Base-by-base conservation (phyloP, 2,113 vertebrate genomes). In the Myrmecophaga tridactyla region DNA sequence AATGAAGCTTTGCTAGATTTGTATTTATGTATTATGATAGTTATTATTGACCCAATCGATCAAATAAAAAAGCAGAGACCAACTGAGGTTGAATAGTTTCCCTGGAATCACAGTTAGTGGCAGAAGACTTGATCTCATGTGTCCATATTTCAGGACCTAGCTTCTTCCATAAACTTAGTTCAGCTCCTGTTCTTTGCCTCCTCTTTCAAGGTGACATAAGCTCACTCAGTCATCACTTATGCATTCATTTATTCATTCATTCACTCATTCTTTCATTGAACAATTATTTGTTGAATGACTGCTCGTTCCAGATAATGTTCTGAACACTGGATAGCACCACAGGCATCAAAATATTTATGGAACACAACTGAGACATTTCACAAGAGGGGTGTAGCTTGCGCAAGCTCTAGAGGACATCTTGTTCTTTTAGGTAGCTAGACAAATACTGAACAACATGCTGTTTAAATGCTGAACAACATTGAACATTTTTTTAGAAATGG, bases 1-100 rank as follows among this genome's bases (percentile, higher is more conserved):
- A 72, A 98, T 98, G 98, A 99, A 98, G 98, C 98, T 60, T 78
- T 90, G 95, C 99, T 99, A 98, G 98, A 99, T 99, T 98, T 98
- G 97, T 98, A 97, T 97, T 98, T 98, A n/a, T n/a, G n/a, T n/a
- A n/a, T n/a, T 39, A 3, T 31, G 2, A 29, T 6, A 60, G 7
- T 77, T 89, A 78, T 89, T 73, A 80, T 58, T 80, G 51, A 65
- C 46, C 12, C 4, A 4, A 34, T n/a, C 41, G 36, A 14, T 90
- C 58, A 76, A 94, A 94, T 81, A 65, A 85, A 90, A 94, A 80
- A 84, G 4, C 65, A 84, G 13, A 11, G 60, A 39, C n/a, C 36
- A 84, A 70, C 18, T 41, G 29, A 80, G 67, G 43, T 62, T 43
- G 31, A 89, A 34, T 65, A 72, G 62, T 83, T 93, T 63, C 18